phyloP scores from a whole-genome alignment of 2,888 invertebrate species.

The Drepanosiphum platanoidis region DNA sequence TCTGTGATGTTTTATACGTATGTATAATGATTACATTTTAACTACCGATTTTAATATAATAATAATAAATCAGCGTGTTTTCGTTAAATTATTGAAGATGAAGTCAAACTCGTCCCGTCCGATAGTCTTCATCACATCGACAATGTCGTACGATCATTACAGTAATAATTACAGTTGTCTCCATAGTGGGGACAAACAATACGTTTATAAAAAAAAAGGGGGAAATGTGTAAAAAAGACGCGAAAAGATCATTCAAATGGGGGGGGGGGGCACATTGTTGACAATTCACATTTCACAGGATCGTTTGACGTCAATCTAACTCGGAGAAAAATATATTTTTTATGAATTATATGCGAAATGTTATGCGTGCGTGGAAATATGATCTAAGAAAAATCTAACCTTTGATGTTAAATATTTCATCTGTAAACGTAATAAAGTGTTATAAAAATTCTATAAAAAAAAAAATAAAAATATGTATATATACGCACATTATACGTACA shows the following conservation, averaged over 20 bases:
- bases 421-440: slow-evolving; percentile 2
- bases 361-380: background rate
- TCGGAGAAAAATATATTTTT: background rate
- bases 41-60: background rate
- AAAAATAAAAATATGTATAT: background rate
- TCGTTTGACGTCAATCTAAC: background rate
- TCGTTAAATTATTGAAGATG: background rate
- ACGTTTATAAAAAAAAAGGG: too few relatives aligned
- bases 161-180: too few relatives aligned
- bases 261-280: background rate
- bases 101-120: background rate
- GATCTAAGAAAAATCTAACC: background rate
- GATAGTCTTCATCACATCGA: too few relatives aligned
- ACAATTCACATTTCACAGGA: background rate
- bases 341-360: background rate
- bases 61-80: background rate
- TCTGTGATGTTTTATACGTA: background rate
- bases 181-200: too few relatives aligned
- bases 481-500: background rate
- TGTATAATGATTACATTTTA: background rate
- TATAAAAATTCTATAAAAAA: background rate
- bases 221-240: too few relatives aligned
- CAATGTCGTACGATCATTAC: too few relatives aligned
- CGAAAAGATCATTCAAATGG: too few relatives aligned
- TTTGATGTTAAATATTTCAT: slow-evolving; percentile 14